Evolutionary conservation across 2,888 invertebrate species (phyloP), one percentile per base, ranked within the genome.

Genomic region (Diadegma fenestrale): DNA sequence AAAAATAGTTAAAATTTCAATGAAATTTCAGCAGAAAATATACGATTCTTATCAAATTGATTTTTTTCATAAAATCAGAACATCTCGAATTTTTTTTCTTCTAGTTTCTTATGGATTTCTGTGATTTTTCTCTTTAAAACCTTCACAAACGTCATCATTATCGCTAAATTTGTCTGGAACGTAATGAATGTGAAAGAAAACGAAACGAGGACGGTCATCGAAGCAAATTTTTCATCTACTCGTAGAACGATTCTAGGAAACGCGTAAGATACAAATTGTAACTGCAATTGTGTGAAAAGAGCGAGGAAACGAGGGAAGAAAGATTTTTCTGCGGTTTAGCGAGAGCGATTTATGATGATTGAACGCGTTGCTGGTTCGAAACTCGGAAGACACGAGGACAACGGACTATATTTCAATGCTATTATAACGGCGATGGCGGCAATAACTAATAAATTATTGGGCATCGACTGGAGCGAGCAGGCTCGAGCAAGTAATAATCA

Each of bases 291-390:
- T n/a, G 54, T 78, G 26, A 37, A 63, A 22, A 51, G 37, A 41
- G 58, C 45, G 48, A n/a, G 61, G 30, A n/a, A 37, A 41, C 33
- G 71, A 63, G 43, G 63, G 48, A 73, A 82, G 54, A 77, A 82
- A 63, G 72, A 71, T 73, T 80, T 82, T 85, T 91, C 91, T 92
- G 93, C 89, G 93, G 93, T 92, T 92, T 91, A 90, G 89, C 89
- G 90, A 88, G 92, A 93, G 92, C 81, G 85, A 87, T 93, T 93
- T 93, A 93, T 93, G 93, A 93, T 93, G 93, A 93, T 93, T 93
- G 93, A 93, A 93, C 91, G 77, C 81, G 90, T 89, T 89, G 90
- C 89, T 89, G 90, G 58, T 69, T 81, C 77, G 79, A 79, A 69
- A 61, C 72, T 76, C 66, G 51, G 43, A 69, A 69, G 58, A 80